A percentile compares a stretch with the other conserved stretches of the same genome.
These are phyloP conservation scores for Drosophila kurseongensis DNA, from an alignment of 1,140 invertebrate genomes.

Conservation along the genomic window DNA sequence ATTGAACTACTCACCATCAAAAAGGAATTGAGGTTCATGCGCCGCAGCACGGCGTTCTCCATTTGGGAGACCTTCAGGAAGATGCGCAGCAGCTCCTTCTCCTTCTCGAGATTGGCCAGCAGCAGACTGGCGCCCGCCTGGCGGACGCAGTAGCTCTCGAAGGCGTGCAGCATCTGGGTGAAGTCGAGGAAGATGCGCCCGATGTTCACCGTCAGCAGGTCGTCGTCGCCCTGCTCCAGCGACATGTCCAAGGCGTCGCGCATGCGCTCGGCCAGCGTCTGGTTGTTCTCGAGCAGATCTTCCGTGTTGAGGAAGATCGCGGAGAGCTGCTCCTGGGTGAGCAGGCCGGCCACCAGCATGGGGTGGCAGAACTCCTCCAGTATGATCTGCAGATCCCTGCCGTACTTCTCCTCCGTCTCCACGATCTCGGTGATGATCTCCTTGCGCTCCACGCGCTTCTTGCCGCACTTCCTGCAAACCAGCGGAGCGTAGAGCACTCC, in stretches of 20 bases:
- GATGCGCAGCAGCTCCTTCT: conserved; percentile 96
- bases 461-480: conserved; percentile 94
- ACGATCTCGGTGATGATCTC: conserved; percentile 98
- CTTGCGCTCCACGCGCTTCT: conserved; percentile 94
- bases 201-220: conserved; percentile 94
- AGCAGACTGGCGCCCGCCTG: conserved; percentile 95
- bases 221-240: conserved; percentile 90
- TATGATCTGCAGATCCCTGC: conserved; percentile 95
- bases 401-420: conserved; percentile 98
- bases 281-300: conserved; percentile 95
- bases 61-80: conserved; percentile 98
- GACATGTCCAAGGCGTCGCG: conserved; percentile 95
- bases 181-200: conserved; percentile 96
- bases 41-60: conserved; percentile 95
- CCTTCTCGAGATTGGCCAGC: conserved; percentile 96
- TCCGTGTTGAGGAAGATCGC: conserved; percentile 97
- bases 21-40: conserved; percentile 98
- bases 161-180: conserved; percentile 96
- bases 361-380: conserved; percentile 97
- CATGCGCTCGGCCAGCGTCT: conserved; percentile 93
- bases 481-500: conserved; percentile 90
- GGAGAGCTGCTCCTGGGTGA: conserved; percentile 92
- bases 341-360: conserved; percentile 94
- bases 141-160: conserved; percentile 96
- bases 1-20: conserved; percentile 90